Evolutionary conservation across 2,113 vertebrate species (phyloP).

Genomic region (Pelecanoides urinatrix): DNA sequence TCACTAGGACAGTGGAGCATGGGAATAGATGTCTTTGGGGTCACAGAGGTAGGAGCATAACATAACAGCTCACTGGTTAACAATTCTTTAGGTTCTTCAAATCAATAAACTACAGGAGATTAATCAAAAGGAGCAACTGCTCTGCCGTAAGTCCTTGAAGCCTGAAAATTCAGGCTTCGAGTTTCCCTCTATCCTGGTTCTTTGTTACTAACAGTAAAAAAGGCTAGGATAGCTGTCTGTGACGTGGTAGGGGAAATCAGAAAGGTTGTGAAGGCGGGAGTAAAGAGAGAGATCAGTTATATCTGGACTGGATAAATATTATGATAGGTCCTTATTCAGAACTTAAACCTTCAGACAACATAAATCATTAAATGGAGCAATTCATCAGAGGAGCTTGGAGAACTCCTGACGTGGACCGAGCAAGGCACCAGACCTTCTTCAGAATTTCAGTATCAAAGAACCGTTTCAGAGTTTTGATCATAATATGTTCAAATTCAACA

Average conservation of each 20-base stretch:
- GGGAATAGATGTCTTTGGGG: neutral
- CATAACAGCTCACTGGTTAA: neutral
- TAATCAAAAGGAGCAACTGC: conserved; percentile 35
- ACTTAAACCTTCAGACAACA: neutral
- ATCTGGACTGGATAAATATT: neutral
- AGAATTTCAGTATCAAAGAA: neutral
- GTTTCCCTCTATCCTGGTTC: neutral
- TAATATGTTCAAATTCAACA: neutral
- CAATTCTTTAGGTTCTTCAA: conserved; percentile 16
- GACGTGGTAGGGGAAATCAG: neutral
- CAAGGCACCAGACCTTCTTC: neutral
- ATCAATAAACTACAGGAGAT: conserved; percentile 33
- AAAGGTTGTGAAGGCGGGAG: neutral
- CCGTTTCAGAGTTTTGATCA: neutral
- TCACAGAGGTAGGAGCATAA: neutral
- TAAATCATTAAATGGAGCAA: neutral
- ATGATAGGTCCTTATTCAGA: neutral
- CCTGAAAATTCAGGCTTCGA: neutral
- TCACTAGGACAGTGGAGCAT: neutral
- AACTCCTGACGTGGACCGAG: neutral
- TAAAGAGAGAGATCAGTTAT: neutral
- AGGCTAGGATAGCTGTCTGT: neutral
- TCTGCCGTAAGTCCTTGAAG: neutral
- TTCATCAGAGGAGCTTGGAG: neutral
- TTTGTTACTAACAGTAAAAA: conserved; percentile 15